A percentile compares a stretch with the other conserved stretches of the same genome.
These are phyloP conservation scores for Magallana gigas DNA, from an alignment of 1,140 invertebrate genomes.

Conservation along the genomic window DNA sequence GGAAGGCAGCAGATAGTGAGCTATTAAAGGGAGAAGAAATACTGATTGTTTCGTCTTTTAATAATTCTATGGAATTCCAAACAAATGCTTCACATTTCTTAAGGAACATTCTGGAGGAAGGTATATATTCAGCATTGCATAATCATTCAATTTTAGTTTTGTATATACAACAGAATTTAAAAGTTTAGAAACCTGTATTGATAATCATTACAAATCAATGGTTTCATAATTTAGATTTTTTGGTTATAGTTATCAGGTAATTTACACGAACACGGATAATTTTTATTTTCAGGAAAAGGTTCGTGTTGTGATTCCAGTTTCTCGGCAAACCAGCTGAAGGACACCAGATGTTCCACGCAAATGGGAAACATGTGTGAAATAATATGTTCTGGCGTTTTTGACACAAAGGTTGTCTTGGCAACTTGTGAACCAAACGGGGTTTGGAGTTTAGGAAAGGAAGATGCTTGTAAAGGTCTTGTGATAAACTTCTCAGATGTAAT, in stretches of 20 bases:
- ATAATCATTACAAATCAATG: too few species aligned
- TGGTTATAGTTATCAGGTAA: too few species aligned
- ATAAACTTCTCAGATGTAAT: too few species aligned
- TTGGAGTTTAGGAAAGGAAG: background rate
- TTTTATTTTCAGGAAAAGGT: background rate
- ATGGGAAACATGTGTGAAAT: background rate
- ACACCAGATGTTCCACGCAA: background rate
- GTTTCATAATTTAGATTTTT: too few species aligned
- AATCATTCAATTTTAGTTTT: too few species aligned
- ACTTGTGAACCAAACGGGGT: background rate
- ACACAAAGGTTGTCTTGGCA: background rate
- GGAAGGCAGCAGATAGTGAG: background rate
- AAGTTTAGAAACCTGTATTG: too few species aligned
- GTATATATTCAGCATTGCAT: background rate
- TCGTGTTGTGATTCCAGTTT: background rate
- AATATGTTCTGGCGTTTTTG: background rate
- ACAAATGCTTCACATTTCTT: background rate
- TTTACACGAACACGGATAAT: too few species aligned
- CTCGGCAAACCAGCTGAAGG: background rate
- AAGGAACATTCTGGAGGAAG: background rate
- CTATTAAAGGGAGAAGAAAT: background rate
- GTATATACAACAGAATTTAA: too few species aligned
- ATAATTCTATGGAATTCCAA: background rate
- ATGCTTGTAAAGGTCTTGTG: background rate
- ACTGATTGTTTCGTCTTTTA: background rate